phyloP scores from a whole-genome alignment of 2,113 vertebrate species.

The Megaceryle torquata region DNA sequence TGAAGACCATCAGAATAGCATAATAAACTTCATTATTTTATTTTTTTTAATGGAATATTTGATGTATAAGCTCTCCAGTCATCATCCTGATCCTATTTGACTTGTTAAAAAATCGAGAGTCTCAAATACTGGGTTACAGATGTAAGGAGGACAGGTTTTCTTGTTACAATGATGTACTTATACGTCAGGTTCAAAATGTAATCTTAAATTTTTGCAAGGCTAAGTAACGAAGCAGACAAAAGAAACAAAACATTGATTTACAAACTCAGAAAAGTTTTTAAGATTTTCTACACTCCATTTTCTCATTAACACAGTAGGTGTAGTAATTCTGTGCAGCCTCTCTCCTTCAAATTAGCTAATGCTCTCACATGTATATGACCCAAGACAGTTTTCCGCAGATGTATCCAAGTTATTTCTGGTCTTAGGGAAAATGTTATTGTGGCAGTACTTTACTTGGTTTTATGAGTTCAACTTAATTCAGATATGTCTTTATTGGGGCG shows the following conservation, averaged over 20 bases:
- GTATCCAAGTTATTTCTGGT: not conserved
- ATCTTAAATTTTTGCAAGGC: not conserved
- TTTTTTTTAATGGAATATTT: no score
- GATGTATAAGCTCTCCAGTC: not conserved
- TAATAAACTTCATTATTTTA: not conserved
- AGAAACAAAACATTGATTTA: not conserved
- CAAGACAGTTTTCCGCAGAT: not conserved
- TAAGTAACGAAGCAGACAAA: not conserved
- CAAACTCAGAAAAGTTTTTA: not conserved
- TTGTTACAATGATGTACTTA: not conserved
- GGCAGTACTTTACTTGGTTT: not conserved
- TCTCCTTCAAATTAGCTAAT: not conserved
- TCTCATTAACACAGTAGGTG: not conserved
- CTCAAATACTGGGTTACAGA: not conserved
- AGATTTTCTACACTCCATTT: not conserved
- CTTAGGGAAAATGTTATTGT: not conserved
- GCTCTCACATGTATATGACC: fast-evolving
- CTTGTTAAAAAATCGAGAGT: not conserved
- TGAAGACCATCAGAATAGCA: not conserved
- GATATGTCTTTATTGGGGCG: not conserved
- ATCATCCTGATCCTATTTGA: not conserved
- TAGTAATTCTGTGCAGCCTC: not conserved
- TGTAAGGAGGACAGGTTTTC: not conserved
- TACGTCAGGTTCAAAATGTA: not conserved
- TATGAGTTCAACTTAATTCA: not conserved